Conservation (phyloP, 2,113 vertebrate species). For the Gopherus flavomarginatus region DNA sequence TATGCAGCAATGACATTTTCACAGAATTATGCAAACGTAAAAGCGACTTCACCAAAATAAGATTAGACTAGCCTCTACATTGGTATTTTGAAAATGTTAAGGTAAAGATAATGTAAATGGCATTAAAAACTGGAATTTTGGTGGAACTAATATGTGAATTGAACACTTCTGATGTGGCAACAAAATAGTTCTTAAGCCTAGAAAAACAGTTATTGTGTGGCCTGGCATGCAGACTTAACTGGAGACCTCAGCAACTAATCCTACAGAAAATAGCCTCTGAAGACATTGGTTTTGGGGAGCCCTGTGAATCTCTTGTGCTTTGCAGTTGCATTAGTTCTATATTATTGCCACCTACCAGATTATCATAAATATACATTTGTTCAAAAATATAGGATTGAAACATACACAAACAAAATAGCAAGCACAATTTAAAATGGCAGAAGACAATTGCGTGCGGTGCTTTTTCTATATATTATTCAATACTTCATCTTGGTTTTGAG, state of each 20-base stretch:
- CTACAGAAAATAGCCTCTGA: background rate
- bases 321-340: background rate
- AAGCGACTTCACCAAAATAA: background rate
- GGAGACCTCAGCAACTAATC: background rate
- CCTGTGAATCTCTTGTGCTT: background rate
- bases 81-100: background rate
- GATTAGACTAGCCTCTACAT: background rate
- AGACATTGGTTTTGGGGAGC: accelerated
- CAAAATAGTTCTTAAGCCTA: background rate
- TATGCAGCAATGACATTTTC: background rate
- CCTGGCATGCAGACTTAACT: background rate
- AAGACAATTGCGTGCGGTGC: background rate
- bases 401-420: background rate
- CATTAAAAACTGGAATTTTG: background rate
- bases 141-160: background rate
- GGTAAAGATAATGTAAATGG: background rate
- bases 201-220: background rate
- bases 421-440: background rate
- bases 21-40: background rate
- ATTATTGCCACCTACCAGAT: background rate
- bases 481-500: background rate
- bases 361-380: background rate
- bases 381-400: background rate
- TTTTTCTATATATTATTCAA: background rate
- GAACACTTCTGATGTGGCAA: background rate